Evolutionary conservation across 2,113 vertebrate genomes (phyloP), one percentile per base, ranked within the genome.

Genomic region (Microcebus griseorufus): DNA sequence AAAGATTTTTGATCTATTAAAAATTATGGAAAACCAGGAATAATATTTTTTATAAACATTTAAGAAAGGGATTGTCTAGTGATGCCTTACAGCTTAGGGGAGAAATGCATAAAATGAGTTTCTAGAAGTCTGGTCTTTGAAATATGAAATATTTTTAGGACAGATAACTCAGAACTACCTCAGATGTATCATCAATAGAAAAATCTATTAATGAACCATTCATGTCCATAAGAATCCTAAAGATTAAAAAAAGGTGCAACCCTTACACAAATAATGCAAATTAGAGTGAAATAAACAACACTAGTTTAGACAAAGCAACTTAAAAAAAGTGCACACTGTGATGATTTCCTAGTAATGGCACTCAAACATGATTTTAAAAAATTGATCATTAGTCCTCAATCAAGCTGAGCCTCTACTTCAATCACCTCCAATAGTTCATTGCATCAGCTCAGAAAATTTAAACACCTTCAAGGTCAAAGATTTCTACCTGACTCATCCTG

Each of bases 221-320:
- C 4, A 23, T 1, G 5, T 37, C 45, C 34, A 29, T 80, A 84
- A 53, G 13, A 27, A 88, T 80, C 5, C 20, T 60, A 69, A 65
- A 42, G 32, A n/a, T 73, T 64, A 4, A 60, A 58, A 86, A 76
- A 42, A 81, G n/a, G 2, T 86, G 39, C 9, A 92, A 8, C 14
- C 0, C 23, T 82, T 81, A 29, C 5, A 39, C 4, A 85, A 92
- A 88, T 88, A 84, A 65, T 58, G 2, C 37, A 76, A 78, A 82
- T 73, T 88, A 94, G 17, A 96, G 22, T 42, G 58, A 91, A 72
- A 88, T 73, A 90, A 96, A 80, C 9, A 90, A 55, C 14, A 85
- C 14, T 84, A 93, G 9, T 64, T 86, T 81, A 84, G 3, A 60
- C 45, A 93, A 96, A 85, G 60, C 13, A 83, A 81, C 55, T 48